phyloP scores from a whole-genome alignment of 2,113 vertebrate species.

The Gallinago paraguaiae region DNA sequence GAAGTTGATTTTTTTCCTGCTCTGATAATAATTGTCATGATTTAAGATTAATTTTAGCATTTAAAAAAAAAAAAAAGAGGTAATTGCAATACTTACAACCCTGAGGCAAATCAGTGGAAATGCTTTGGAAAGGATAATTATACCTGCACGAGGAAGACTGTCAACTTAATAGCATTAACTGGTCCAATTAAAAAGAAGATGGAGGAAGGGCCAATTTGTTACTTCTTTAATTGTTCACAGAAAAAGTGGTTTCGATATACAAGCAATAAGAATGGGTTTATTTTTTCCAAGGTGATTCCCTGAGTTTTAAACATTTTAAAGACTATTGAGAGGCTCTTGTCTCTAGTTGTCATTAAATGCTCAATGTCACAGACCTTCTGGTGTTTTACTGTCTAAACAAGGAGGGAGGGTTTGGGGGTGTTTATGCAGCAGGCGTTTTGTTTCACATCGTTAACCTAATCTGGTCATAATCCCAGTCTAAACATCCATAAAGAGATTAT shows the following conservation, averaged over 20 bases:
- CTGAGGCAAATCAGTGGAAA: conserved; percentile 54
- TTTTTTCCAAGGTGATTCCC: background rate
- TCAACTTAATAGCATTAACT: conserved; percentile 60
- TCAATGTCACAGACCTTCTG: background rate
- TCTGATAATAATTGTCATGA: conserved; percentile 19
- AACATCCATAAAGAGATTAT: background rate
- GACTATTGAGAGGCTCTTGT: background rate
- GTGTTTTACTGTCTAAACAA: background rate
- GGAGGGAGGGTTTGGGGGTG: rapidly evolving
- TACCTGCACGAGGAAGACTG: conserved; percentile 24
- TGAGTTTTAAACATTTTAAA: background rate
- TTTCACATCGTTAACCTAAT: background rate
- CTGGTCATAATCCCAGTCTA: background rate
- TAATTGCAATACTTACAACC: conserved; percentile 56
- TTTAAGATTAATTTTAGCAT: conserved; percentile 59
- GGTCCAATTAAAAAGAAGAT: conserved; percentile 45
- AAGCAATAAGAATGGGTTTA: background rate
- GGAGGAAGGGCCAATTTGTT: conserved; percentile 8
- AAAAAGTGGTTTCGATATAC: background rate
- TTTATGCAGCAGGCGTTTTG: rapidly evolving
- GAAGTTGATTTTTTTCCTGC: conserved; percentile 17
- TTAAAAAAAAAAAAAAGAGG: background rate
- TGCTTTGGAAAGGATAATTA: conserved; percentile 67
- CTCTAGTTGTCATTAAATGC: background rate
- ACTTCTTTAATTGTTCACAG: conserved; percentile 18